Percentiles rank a stretch among this genome's conserved stretches.
Evolutionary conservation across 2,888 invertebrate genomes (phyloP).

Genomic region (Panopea generosa): DNA sequence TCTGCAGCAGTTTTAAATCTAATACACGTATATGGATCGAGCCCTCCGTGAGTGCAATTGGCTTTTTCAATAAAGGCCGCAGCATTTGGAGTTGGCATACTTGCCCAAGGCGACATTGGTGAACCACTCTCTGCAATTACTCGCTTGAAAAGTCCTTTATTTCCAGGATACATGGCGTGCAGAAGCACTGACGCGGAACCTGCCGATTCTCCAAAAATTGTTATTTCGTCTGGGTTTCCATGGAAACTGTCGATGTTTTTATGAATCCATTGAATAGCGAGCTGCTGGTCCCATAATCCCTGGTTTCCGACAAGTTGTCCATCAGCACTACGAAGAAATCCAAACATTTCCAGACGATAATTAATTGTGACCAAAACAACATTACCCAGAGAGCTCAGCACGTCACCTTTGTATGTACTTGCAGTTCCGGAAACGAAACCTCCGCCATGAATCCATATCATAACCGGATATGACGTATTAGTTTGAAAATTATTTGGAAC

Average conservation of each 20-base stretch:
- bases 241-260: constrained; percentile 41
- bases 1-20: not conserved
- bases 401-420: constrained; percentile 39
- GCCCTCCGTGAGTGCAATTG: not conserved
- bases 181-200: constrained; percentile 44
- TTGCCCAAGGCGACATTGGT: constrained; percentile 15
- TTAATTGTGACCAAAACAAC: not conserved
- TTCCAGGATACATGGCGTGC: constrained; percentile 54
- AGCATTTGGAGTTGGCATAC: not conserved
- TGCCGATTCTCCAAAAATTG: constrained; percentile 58
- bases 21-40: not conserved
- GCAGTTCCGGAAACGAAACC: constrained; percentile 32
- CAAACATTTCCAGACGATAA: constrained; percentile 37
- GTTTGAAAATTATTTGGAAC: constrained; percentile 23
- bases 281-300: constrained; percentile 57
- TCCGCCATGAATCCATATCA: constrained; percentile 56
- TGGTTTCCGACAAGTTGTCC: constrained; percentile 38
- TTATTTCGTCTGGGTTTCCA: constrained; percentile 42
- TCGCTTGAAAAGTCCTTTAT: constrained; percentile 24
- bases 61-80: not conserved
- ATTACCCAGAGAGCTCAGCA: not conserved
- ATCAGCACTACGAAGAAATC: constrained; percentile 43
- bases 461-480: constrained; percentile 31
- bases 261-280: constrained; percentile 54
- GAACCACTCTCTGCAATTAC: constrained; percentile 47